These are phyloP conservation scores for Aeoliscus strigatus DNA, from an alignment of 2,797 vertebrate genomes.

Conservation along the genomic window DNA sequence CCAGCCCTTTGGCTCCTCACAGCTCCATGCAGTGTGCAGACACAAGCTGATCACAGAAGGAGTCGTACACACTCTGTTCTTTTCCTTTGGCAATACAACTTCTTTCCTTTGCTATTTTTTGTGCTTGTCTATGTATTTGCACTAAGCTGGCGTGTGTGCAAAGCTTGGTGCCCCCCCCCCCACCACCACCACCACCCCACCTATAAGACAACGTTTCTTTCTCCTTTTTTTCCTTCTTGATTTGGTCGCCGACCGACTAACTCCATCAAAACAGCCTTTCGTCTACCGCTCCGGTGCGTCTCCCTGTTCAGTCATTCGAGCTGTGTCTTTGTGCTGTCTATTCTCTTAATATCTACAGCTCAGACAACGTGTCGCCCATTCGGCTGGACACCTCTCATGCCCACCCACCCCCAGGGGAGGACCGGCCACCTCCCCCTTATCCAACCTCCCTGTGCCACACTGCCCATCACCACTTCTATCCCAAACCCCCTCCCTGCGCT, in stretches of 20 bases:
- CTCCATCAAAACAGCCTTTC: slow-evolving; percentile 53
- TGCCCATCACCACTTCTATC: slow-evolving; percentile 73
- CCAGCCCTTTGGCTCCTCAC: slow-evolving; percentile 51
- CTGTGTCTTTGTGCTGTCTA: slow-evolving; percentile 77
- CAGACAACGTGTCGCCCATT: slow-evolving; percentile 80
- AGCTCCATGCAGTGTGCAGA: slow-evolving; percentile 77
- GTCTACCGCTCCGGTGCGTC: slow-evolving; percentile 50
- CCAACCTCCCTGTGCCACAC: slow-evolving; percentile 70
- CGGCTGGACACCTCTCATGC: slow-evolving; percentile 84
- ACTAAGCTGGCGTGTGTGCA: slow-evolving; percentile 67
- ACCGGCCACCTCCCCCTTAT: slow-evolving; percentile 78
- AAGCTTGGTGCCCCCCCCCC: slow-evolving; percentile 62
- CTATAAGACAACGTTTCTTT: slow-evolving; percentile 35
- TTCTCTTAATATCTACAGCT: slow-evolving; percentile 83
- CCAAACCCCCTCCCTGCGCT: slow-evolving; percentile 76
- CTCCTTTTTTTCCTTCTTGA: slow-evolving; percentile 20
- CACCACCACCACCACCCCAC: too few relatives aligned
- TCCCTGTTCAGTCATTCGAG: slow-evolving; percentile 76
- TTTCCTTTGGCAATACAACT: slow-evolving; percentile 58
- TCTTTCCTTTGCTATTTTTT: slow-evolving; percentile 62
- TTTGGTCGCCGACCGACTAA: slow-evolving; percentile 52
- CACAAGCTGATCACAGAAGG: slow-evolving; percentile 73
- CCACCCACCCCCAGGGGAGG: slow-evolving; percentile 76
- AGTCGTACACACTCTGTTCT: slow-evolving; percentile 41
- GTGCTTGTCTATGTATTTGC: slow-evolving; percentile 66